A percentile compares a stretch with the other conserved stretches of the same genome.
phyloP scores from a whole-genome alignment of 2,797 vertebrate species.

The Pyrocephalus nanus region DNA sequence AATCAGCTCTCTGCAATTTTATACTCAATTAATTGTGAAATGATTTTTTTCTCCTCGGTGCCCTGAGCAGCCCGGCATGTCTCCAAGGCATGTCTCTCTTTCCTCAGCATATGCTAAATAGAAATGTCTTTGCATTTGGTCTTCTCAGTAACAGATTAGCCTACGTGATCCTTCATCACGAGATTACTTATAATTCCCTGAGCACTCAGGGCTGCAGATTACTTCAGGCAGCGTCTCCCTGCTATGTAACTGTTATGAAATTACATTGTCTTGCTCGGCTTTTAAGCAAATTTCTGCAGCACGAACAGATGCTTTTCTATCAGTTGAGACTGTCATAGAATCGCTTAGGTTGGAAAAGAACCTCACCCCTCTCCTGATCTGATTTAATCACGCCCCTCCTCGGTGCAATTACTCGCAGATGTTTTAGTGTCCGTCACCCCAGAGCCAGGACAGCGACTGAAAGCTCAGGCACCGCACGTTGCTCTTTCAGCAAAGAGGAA shows the following conservation, averaged over 20 bases:
- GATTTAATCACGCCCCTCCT: background rate
- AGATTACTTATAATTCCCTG: conserved; percentile 23
- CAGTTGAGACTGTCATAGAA: background rate
- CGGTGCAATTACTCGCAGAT: background rate
- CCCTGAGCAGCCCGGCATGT: background rate
- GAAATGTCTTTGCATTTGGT: conserved; percentile 33
- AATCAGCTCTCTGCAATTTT: background rate
- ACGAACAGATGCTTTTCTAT: background rate
- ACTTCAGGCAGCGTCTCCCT: background rate
- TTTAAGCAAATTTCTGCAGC: conserved; percentile 3
- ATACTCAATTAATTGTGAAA: background rate
- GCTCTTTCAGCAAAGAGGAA: background rate
- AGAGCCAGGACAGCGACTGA: background rate
- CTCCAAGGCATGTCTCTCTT: background rate
- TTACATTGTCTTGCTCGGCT: background rate
- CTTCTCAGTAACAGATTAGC: conserved; percentile 48
- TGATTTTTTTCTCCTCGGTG: background rate
- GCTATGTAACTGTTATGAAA: background rate
- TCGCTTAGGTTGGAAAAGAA: background rate
- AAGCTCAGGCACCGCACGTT: background rate
- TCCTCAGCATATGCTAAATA: background rate
- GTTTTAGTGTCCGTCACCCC: background rate
- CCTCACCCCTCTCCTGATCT: background rate
- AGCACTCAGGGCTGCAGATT: background rate
- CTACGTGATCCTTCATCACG: background rate